A percentile compares a stretch with the other conserved stretches of the same genome.
Evolutionary conservation across 2,797 vertebrate genomes (phyloP).

Genomic region (Aeoliscus strigatus): DNA sequence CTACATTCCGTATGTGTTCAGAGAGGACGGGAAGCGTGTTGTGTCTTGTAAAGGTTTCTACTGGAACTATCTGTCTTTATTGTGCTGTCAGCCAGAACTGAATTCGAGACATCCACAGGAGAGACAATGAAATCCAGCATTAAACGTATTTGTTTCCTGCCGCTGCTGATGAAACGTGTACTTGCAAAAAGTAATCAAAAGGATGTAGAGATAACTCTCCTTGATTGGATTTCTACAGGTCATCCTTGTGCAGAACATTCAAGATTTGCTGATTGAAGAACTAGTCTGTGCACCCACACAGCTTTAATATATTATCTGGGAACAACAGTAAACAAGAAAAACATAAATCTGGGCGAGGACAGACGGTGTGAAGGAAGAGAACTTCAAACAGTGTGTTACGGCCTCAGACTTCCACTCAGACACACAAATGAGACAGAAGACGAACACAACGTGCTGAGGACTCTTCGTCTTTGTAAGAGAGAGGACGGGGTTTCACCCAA

Average conservation of each 20-base stretch:
- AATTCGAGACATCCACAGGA: too few relatives aligned
- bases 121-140: too few relatives aligned
- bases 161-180: constrained; percentile 5
- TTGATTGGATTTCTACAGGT: too few relatives aligned
- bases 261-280: constrained; percentile 5
- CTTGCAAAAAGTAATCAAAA: neutral
- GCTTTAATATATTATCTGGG: constrained; percentile 9
- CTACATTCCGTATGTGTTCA: constrained; percentile 7
- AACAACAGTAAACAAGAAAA: constrained; percentile 13
- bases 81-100: too few relatives aligned
- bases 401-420: constrained; percentile 2
- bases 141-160: too few relatives aligned
- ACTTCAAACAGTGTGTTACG: constrained; percentile 1
- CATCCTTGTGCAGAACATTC: too few relatives aligned
- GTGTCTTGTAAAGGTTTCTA: constrained; percentile 40
- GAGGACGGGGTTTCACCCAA: neutral
- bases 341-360: constrained; percentile 31
- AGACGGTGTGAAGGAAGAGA: constrained; percentile 13
- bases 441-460: constrained; percentile 3
- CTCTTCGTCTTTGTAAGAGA: constrained; percentile 1
- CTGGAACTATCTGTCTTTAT: too few relatives aligned
- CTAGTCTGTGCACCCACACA: neutral
- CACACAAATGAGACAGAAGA: neutral
- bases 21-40: constrained; percentile 16
- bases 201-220: constrained; percentile 5